Evolutionary conservation across 2,797 vertebrate genomes (phyloP).

Genomic region (Mus spretus): DNA sequence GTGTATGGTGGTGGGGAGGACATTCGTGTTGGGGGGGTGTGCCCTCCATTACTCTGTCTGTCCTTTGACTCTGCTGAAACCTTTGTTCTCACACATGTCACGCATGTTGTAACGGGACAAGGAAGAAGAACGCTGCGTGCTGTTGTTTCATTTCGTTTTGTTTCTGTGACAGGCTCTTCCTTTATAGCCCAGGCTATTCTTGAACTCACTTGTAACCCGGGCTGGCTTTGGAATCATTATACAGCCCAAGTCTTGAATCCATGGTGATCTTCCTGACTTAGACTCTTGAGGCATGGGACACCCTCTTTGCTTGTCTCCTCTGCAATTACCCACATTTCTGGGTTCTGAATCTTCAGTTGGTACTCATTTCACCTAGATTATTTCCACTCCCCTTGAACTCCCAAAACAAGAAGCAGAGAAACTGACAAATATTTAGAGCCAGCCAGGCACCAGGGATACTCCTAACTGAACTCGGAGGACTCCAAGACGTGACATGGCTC

Average conservation of each 20-base stretch:
- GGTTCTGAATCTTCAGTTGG: constrained; percentile 1
- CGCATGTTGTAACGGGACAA: neutral
- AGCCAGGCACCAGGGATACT: neutral
- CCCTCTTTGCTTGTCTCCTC: neutral
- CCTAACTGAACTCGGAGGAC: neutral
- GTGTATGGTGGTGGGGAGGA: neutral
- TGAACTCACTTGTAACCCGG: neutral
- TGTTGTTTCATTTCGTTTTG: neutral
- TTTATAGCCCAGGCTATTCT: neutral
- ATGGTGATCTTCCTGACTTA: neutral
- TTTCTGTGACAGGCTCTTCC: neutral
- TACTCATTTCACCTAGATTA: constrained; percentile 17
- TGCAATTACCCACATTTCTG: neutral
- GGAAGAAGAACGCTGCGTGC: neutral
- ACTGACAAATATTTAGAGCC: neutral
- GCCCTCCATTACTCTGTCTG: neutral
- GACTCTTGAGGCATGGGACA: neutral
- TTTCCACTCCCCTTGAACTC: neutral
- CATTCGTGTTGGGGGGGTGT: too few relatives aligned
- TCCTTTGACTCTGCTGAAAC: constrained; percentile 15
- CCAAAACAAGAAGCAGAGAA: neutral
- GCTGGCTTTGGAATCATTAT: neutral
- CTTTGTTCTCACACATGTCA: neutral
- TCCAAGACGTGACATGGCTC: neutral
- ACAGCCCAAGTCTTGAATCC: neutral